A percentile compares a stretch with the other conserved stretches of the same genome.
These are phyloP conservation scores for Sarcophilus harrisii DNA, from an alignment of 2,797 vertebrate species.

Conservation along the genomic window DNA sequence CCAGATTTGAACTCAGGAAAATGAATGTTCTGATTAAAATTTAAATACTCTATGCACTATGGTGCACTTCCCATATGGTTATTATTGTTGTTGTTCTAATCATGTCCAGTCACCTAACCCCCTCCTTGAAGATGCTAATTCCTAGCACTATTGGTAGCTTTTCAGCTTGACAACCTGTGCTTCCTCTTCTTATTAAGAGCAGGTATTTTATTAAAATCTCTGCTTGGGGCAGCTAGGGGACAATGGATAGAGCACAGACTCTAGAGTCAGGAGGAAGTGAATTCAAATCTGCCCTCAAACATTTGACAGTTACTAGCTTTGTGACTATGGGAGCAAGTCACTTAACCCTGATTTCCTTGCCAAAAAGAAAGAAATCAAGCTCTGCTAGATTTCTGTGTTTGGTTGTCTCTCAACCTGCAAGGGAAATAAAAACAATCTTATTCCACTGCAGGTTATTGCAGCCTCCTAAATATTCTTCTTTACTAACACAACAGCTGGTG, in stretches of 20 bases:
- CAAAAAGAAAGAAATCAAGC: neutral
- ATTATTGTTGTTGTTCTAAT: neutral
- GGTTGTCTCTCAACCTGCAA: constrained; percentile 39
- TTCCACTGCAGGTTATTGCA: constrained; percentile 16
- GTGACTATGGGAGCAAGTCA: too few relatives aligned
- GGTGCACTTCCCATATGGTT: neutral
- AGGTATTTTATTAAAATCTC: constrained; percentile 12
- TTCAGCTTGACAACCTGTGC: neutral
- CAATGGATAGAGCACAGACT: too few relatives aligned
- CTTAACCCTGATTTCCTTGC: too few relatives aligned
- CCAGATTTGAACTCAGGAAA: neutral
- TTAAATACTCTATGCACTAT: neutral
- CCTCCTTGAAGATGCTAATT: neutral
- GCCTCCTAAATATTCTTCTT: constrained; percentile 47
- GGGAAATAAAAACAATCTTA: constrained; percentile 30
- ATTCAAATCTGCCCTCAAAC: too few relatives aligned
- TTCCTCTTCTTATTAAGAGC: neutral
- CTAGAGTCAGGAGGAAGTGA: too few relatives aligned
- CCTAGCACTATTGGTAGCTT: too few relatives aligned
- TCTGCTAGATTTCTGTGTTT: neutral
- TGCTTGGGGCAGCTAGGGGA: neutral
- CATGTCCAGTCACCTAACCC: neutral
- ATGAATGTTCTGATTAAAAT: neutral
- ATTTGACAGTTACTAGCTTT: too few relatives aligned
- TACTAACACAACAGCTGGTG: constrained; percentile 31